phyloP scores from a whole-genome alignment of 2,797 vertebrate species.

The Peromyscus aztecus region DNA sequence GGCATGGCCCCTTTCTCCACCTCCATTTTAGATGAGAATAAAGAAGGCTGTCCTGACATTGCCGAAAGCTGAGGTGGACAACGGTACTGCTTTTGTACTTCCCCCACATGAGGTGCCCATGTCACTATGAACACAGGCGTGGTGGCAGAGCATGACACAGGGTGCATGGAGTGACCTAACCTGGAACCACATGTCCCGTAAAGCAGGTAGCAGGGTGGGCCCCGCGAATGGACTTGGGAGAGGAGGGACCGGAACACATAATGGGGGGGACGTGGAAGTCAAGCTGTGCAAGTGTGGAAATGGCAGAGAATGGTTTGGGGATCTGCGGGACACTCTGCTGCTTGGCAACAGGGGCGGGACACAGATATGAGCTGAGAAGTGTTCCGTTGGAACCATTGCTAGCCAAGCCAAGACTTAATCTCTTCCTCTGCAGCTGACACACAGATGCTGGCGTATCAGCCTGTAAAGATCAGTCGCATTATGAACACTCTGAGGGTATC shows the following conservation, averaged over 20 bases:
- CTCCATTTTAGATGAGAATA: slow-evolving; percentile 77
- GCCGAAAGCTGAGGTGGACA: slow-evolving; percentile 79
- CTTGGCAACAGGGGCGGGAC: neutral
- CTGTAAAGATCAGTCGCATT: neutral
- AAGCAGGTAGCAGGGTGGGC: neutral
- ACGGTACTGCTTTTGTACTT: slow-evolving; percentile 18
- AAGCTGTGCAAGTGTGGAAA: neutral
- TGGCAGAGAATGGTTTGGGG: neutral
- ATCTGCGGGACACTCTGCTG: fast-evolving
- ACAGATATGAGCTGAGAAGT: neutral
- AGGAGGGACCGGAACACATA: fast-evolving
- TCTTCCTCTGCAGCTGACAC: neutral
- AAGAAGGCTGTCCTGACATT: slow-evolving; percentile 81
- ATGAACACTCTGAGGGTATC: too few species aligned
- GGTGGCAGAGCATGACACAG: fast-evolving
- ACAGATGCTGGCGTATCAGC: too few species aligned
- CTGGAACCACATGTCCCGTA: neutral
- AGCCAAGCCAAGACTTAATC: neutral
- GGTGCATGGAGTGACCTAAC: neutral
- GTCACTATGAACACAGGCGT: fast-evolving
- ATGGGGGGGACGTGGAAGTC: fast-evolving
- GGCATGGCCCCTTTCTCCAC: neutral
- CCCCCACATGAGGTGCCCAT: fast-evolving
- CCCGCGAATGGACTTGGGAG: neutral
- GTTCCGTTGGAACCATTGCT: neutral